Evolutionary conservation across 2,888 invertebrate genomes (phyloP), one percentile per base, ranked within the genome.

Genomic region (Caenorhabditis sp.): DNA sequence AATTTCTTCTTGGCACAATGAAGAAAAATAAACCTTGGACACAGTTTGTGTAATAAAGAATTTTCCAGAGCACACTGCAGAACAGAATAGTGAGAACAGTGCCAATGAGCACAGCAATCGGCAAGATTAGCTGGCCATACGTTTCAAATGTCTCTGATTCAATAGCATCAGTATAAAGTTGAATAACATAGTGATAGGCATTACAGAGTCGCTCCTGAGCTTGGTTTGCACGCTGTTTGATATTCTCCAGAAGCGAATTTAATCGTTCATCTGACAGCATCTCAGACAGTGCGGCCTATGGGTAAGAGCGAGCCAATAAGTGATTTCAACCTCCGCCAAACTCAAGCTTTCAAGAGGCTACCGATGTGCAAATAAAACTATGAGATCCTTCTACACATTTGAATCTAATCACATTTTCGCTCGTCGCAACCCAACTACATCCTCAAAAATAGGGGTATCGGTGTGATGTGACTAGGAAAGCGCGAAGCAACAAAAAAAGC

Each of bases 271-370:
- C 79, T 67, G 79, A 71, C 65, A 79, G 24, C 71, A 79, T 79
- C 37, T 62, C 56, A 69, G 69, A 56, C 55, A 62, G 26, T 47
- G 62, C 58, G 61, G 56, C 20, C 50, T 69, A 26, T 18, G 40
- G 60, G 65, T 51, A 47, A 68, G 78, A 47, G 69, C 35, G 58
- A 40, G 79, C 65, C 65, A 79, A 71, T 71, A 79, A 71, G 64
- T 70, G 78, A 70, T 77, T 77, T 79, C 67, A 65, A 67, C 71
- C 79, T 79, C 58, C 79, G 50, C 65, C 70, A 67, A 70, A 67
- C 72, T 69, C 69, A 62, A 69, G 74, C 74, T 80, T 79, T 80
- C 74, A 64, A 80, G 80, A 80, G 80, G 74, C 72, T 80, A 80
- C 65, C 72, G 72, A 74, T 69, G 64, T 64, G 74, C 74, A 80